Evolutionary conservation across 2,797 vertebrate genomes (phyloP), one percentile per base, ranked within the genome.

Genomic region (Pantherophis vulpinus): DNA sequence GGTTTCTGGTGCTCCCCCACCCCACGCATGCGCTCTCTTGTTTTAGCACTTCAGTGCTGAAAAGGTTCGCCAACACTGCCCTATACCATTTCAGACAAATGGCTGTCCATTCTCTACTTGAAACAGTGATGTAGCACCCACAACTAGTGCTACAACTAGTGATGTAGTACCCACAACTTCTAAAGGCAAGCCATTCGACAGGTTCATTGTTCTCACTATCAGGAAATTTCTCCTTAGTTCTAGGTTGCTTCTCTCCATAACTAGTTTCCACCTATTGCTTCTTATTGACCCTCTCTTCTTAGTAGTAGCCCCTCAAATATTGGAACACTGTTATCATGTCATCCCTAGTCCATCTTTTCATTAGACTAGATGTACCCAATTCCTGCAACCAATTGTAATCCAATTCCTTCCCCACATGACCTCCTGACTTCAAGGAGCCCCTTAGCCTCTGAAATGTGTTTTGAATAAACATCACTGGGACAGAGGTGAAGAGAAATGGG

Each of bases 11-110:
- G 18, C 18, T 59, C 5, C 58, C 18, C 18, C 47, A 5, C 47
- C 47, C 1, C 18, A 0, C 0, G 18, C 0, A 0, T 20, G 18
- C 0, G 2, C 18, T 59, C 6, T 59, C 58, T 5, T 1, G 2
- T 59, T 20, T 59, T 2, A 18, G 58, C 18, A 59, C 58, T 59
- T 59, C 18, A 18, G 58, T 59, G 58, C 58, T 5, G 5, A 59
- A 59, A 59, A 59, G 58, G 18, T 59, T 59, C 20, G 1, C 58
- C 18, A 59, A 20, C 58, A 59, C 25, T 29, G 4, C 51, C 51
- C 51, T 54, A 54, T 63, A 63, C 61, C 61, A 29, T 29, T 29
- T 29, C 27, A 63, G 61, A 63, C 20, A 63, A 63, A 63, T 63
- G 61, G 11, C 61, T 63, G 11, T 13, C 11, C 61, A 63, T 29